Base-by-base conservation (phyloP, 2,797 vertebrate genomes). In the Arrhamphus sclerolepis region DNA sequence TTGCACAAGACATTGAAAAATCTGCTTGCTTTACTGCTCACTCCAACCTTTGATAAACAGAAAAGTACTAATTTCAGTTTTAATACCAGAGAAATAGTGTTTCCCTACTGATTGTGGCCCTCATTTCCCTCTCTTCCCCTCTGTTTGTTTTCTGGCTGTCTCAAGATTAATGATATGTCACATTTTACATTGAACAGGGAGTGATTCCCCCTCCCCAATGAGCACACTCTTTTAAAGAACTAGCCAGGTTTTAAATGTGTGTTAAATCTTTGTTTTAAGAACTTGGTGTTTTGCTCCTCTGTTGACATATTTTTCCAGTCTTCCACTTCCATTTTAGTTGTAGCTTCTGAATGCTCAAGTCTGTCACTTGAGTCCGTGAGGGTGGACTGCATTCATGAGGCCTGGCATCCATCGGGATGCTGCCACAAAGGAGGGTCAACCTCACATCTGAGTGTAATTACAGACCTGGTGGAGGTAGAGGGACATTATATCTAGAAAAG, bases 381-480 rank as follows among this genome's bases (percentile, higher is more conserved):
- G 62, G 51, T 74, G 71, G 64, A 76, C 64, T 31, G 47, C 40
- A 56, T 61, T 49, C 53, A 47, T 28, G 47, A 77, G 66, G 79
- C 52, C 65, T 74, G 75, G 71, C 70, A 74, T 56, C 20, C 44
- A 39, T 51, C 10, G 19, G 50, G 55, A 43, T 49, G 17, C 62
- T 78, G 69, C 72, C 77, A 72, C 77, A 73, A 57, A 64, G 56
- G 52, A 80, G 58, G 80, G 56, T 72, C 72, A 66, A 24, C 54
- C 73, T 70, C 58, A 61, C 60, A 56, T 75, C 63, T 68, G 63
- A 75, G 28, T 56, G 34, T 78, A 89, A 90, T 89, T 84, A 89
- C 75, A 89, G 79, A 83, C 67, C 53, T 68, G 53, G 50, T 62
- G 16, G 71, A 77, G 55, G 66, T 67, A 74, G 47, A 84, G 56